These are phyloP conservation scores for Euura saliciscinereae DNA, from an alignment of 1,140 invertebrate genomes.

Conservation along the genomic window DNA sequence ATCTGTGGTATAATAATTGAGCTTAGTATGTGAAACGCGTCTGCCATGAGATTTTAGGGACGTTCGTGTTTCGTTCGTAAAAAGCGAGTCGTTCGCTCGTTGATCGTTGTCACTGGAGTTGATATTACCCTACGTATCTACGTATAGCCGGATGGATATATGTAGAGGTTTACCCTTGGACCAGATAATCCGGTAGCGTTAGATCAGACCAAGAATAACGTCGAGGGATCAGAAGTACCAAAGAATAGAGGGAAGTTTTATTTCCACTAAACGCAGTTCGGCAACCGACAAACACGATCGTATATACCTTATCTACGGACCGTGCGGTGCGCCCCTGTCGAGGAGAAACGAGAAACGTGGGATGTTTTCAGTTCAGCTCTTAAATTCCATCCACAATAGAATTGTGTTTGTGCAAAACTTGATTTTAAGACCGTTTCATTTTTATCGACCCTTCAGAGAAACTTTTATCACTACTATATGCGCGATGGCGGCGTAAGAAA, in stretches of 20 bases:
- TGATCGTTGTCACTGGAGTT: background rate
- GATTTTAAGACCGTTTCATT: slow-evolving; percentile 4
- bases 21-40: background rate
- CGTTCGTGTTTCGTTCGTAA: background rate
- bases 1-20: background rate
- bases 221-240: too few relatives aligned
- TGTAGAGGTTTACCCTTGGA: background rate
- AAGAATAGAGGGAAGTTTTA: background rate
- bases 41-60: background rate
- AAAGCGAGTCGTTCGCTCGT: background rate
- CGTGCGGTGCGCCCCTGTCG: too few relatives aligned
- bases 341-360: background rate
- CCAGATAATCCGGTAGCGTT: background rate
- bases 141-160: background rate
- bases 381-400: background rate
- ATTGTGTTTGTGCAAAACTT: slow-evolving; percentile 2
- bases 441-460: background rate
- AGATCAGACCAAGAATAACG: background rate
- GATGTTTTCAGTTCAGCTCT: background rate
- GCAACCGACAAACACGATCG: background rate
- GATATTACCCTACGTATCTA: slow-evolving; percentile 5
- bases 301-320: background rate
- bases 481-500: too few relatives aligned
- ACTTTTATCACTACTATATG: background rate
- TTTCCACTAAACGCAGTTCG: background rate